Percentiles rank a stretch among this genome's conserved stretches.
Evolutionary conservation across 2,113 vertebrate genomes (phyloP).

Genomic region (Microcebus lehilahytsara): DNA sequence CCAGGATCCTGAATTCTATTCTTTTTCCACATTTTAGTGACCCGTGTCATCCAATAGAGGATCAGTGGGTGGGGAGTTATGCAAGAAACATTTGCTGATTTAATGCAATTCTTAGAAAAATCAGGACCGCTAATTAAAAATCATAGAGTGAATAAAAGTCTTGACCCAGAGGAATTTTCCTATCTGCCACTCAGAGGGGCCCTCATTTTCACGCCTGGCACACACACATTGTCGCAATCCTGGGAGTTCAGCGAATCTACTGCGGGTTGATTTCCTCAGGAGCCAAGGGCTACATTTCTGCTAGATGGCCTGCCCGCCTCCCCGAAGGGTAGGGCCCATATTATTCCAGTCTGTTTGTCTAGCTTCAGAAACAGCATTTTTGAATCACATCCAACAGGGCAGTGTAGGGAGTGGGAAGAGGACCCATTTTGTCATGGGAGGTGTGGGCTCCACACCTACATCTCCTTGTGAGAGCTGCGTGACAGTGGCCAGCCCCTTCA

Average conservation of each 20-base stretch:
- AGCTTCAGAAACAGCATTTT: background rate
- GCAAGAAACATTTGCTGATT: constrained; percentile 9
- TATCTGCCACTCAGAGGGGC: background rate
- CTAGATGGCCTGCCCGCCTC: background rate
- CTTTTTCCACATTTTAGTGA: background rate
- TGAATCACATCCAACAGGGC: background rate
- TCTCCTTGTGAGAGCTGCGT: background rate
- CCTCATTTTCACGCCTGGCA: background rate
- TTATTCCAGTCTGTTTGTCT: background rate
- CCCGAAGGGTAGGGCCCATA: background rate
- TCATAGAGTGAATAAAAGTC: constrained; percentile 17
- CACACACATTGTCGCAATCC: background rate
- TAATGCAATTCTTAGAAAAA: constrained; percentile 42
- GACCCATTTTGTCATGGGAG: too few species aligned
- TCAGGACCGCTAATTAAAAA: constrained; percentile 44
- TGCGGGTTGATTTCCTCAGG: background rate
- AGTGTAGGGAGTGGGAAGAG: background rate
- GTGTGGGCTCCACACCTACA: background rate
- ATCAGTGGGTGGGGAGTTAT: background rate
- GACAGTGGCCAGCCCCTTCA: background rate
- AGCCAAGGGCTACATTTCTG: background rate
- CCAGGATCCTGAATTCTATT: background rate
- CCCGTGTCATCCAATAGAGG: background rate
- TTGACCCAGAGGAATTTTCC: background rate
- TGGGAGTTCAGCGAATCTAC: background rate